phyloP scores from a whole-genome alignment of 2,888 invertebrate genomes.

The Drosophila leonis region DNA sequence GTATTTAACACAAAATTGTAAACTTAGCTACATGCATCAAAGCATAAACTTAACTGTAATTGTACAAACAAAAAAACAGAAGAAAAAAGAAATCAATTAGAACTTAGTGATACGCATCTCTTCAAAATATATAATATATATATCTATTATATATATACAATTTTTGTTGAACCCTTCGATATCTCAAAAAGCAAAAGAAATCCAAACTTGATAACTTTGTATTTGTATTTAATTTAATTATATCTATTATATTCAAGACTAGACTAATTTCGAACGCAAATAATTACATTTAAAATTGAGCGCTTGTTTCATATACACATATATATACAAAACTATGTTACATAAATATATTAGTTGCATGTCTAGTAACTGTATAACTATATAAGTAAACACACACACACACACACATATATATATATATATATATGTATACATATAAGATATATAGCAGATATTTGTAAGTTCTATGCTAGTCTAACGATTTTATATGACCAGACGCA shows the following conservation, averaged over 20 bases:
- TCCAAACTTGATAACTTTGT: constrained; percentile 1
- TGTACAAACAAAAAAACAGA: constrained; percentile 51
- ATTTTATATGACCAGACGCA: constrained; percentile 45
- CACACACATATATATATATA: not conserved
- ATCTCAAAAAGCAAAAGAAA: constrained; percentile 28
- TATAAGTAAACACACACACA: not conserved
- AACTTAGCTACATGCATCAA: constrained; percentile 20
- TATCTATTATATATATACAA: constrained; percentile 7
- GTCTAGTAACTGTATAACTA: constrained; percentile 17
- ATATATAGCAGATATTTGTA: constrained; percentile 8
- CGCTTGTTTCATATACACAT: not conserved
- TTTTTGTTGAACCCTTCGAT: constrained; percentile 21
- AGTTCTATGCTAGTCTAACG: constrained; percentile 32
- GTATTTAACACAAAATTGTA: constrained; percentile 4
- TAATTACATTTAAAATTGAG: not conserved
- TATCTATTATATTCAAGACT: not conserved
- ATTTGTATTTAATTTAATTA: not conserved
- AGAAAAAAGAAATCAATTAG: constrained; percentile 5
- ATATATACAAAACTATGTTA: not conserved
- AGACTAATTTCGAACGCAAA: constrained; percentile 3
- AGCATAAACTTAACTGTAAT: constrained; percentile 34
- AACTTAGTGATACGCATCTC: constrained; percentile 36
- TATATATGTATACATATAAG: not conserved
- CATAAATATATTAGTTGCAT: constrained; percentile 28
- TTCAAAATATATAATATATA: constrained; percentile 12